phyloP scores from a whole-genome alignment of 2,113 vertebrate genomes.

The Reinhardtius hippoglossoides region DNA sequence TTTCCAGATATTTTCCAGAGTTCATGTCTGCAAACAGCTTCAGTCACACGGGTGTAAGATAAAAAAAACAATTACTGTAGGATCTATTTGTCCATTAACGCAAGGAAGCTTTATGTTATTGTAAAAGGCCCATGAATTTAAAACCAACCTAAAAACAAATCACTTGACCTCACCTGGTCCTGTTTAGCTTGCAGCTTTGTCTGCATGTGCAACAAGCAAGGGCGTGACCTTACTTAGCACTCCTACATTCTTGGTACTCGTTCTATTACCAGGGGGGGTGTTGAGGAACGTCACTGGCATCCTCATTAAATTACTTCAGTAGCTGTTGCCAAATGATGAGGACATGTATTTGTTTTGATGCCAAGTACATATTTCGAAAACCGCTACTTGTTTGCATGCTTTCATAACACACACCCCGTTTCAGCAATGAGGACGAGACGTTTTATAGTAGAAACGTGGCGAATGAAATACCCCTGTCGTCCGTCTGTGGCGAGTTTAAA shows the following conservation, averaged over 20 bases:
- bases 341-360: constrained; percentile 34
- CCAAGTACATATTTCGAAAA: constrained; percentile 23
- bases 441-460: too few species aligned
- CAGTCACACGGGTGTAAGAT: constrained; percentile 5
- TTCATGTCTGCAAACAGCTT: background rate
- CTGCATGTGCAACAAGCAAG: constrained; percentile 37
- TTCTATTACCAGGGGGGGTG: background rate
- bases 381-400: constrained; percentile 30
- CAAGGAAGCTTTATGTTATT: constrained; percentile 1
- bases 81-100: background rate
- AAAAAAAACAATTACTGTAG: too few species aligned
- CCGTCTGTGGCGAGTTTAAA: too few species aligned
- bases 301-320: constrained; percentile 2
- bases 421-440: background rate
- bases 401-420: constrained; percentile 6
- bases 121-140: background rate
- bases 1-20: background rate
- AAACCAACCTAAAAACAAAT: background rate
- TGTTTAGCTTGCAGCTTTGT: constrained; percentile 30
- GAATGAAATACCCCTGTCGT: too few species aligned
- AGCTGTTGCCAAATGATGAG: constrained; percentile 34
- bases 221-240: constrained; percentile 31
- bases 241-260: background rate
- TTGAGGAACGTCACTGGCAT: constrained; percentile 1
- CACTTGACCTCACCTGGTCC: constrained; percentile 10